Conservation (phyloP, 2,888 invertebrate genomes). For the Gymnocheta viridis region DNA sequence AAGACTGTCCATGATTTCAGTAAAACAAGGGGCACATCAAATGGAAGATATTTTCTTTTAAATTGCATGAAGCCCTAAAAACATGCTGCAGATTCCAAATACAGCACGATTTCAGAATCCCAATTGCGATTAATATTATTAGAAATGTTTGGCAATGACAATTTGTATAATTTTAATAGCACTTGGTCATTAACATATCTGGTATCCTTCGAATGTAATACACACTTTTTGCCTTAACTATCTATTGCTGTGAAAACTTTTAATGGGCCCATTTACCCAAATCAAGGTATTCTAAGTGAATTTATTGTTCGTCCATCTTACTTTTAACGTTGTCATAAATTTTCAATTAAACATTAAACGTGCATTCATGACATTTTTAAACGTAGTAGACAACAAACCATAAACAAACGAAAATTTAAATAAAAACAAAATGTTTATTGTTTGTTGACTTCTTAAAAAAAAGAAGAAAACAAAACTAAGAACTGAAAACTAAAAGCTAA, state of each 20-base stretch:
- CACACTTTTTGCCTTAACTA: not conserved
- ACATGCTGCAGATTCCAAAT: not conserved
- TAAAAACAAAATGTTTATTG: constrained; percentile 61
- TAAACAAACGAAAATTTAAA: constrained; percentile 57
- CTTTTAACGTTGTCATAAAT: constrained; percentile 64
- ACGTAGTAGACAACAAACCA: constrained; percentile 44
- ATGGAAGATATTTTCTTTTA: no score
- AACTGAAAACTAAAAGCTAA: constrained; percentile 36
- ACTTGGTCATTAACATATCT: constrained; percentile 42
- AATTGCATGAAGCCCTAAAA: not conserved
- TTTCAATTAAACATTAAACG: constrained; percentile 67
- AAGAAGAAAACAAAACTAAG: constrained; percentile 4
- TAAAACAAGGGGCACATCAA: no score
- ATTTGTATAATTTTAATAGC: constrained; percentile 51
- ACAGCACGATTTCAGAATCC: not conserved
- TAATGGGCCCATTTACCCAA: constrained; percentile 58
- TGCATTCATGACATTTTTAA: constrained; percentile 52
- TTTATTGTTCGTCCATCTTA: constrained; percentile 22
- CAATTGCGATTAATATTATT: no score
- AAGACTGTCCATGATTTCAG: no score
- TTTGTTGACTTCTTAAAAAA: constrained; percentile 38
- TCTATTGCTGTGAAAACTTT: constrained; percentile 48
- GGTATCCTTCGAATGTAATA: not conserved
- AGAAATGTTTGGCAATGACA: constrained; percentile 51
- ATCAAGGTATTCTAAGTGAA: constrained; percentile 36